Conservation (phyloP, 2,113 vertebrate genomes). For the Aptenodytes patagonicus region DNA sequence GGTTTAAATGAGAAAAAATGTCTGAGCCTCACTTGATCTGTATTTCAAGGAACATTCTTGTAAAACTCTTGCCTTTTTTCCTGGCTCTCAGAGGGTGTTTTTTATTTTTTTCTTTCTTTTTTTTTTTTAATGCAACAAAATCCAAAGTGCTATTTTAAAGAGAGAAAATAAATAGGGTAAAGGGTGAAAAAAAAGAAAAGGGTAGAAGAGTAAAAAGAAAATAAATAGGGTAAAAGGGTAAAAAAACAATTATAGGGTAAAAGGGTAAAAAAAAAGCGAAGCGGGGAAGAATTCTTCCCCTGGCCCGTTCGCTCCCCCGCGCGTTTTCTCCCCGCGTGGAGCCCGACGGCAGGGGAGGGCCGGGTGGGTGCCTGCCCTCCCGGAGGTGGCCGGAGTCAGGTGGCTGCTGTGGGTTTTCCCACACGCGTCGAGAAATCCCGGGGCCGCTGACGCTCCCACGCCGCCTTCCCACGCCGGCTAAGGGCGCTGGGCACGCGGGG, state of each 20-base stretch:
- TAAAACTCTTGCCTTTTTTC: not conserved
- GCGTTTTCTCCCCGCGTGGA: not conserved
- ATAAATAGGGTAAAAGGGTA: not conserved
- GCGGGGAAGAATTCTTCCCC: rapidly evolving
- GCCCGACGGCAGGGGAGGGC: rapidly evolving
- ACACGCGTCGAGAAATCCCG: rapidly evolving
- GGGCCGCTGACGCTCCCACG: not conserved
- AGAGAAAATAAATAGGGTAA: not conserved
- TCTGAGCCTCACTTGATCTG: not conserved
- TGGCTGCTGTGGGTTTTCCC: not conserved
- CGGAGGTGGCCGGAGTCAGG: not conserved
- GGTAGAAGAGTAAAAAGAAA: not conserved
- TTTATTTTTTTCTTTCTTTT: not conserved
- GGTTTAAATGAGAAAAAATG: constrained; percentile 1
- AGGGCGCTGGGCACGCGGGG: rapidly evolving
- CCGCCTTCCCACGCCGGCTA: not conserved
- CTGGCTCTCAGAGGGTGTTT: not conserved
- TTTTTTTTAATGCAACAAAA: not conserved
- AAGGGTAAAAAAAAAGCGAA: not conserved
- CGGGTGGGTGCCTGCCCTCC: not conserved
- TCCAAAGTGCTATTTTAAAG: not conserved
- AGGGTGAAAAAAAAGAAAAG: not conserved
- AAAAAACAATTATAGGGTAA: no score
- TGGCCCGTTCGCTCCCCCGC: rapidly evolving
- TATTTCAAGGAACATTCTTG: constrained; percentile 37